Conservation (phyloP, 2,113 vertebrate genomes). For the Callipepla squamata region DNA sequence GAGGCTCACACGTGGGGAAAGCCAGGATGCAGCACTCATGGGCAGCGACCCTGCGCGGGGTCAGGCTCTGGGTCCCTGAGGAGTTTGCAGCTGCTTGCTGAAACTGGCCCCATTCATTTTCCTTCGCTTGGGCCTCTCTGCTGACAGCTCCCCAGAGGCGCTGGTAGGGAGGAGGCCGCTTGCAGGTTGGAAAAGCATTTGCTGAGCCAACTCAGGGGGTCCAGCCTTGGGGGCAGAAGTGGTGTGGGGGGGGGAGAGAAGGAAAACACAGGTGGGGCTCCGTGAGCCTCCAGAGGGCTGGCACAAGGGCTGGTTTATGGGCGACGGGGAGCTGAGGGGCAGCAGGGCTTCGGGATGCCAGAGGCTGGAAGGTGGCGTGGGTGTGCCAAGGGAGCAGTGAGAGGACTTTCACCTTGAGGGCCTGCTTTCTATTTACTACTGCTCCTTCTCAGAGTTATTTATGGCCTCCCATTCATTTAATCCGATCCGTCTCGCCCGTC, state of each 20-base stretch:
- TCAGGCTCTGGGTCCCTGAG: constrained; percentile 14
- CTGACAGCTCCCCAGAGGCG: constrained; percentile 25
- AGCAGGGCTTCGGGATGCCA: fast-evolving
- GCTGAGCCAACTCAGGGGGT: neutral
- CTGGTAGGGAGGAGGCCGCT: neutral
- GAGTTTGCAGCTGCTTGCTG: constrained; percentile 68
- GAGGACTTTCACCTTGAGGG: neutral
- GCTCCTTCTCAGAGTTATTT: neutral
- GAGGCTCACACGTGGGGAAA: neutral
- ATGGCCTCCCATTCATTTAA: neutral
- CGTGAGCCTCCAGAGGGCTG: neutral
- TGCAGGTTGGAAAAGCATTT: constrained; percentile 59
- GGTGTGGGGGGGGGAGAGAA: neutral
- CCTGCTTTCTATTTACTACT: neutral
- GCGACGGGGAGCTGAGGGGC: fast-evolving
- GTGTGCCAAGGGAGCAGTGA: neutral
- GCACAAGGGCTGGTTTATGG: neutral
- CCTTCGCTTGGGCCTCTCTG: neutral
- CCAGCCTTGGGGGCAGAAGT: neutral
- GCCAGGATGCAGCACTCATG: neutral
- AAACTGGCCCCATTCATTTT: constrained; percentile 49
- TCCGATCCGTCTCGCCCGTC: neutral
- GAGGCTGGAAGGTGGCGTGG: neutral
- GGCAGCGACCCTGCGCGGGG: constrained; percentile 47
- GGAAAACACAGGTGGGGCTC: constrained; percentile 65